phyloP scores from a whole-genome alignment of 2,888 invertebrate genomes.

The Linnaemya vulpina region DNA sequence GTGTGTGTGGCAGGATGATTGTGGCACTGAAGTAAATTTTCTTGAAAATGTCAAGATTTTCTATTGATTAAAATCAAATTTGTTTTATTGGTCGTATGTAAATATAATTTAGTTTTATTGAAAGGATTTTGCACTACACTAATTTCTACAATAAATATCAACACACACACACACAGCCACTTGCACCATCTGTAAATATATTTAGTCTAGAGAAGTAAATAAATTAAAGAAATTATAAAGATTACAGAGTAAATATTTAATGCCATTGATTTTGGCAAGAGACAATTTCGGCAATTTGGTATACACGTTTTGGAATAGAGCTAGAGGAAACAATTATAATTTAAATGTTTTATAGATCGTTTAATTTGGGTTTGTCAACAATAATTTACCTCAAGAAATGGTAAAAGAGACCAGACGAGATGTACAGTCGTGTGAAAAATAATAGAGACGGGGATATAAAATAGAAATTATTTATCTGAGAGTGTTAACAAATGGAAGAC shows the following conservation, averaged over 20 bases:
- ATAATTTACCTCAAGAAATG: background rate
- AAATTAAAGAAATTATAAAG: constrained; percentile 59
- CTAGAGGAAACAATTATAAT: constrained; percentile 3
- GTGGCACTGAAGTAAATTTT: constrained; percentile 56
- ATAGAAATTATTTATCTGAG: background rate
- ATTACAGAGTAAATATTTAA: constrained; percentile 64
- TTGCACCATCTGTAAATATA: constrained; percentile 23
- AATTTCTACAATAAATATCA: constrained; percentile 48
- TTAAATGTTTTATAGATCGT: constrained; percentile 37
- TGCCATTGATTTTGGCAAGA: constrained; percentile 43
- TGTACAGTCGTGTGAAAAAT: background rate
- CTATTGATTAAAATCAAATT: constrained; percentile 80
- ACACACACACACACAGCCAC: constrained; percentile 32
- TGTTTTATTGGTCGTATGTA: constrained; percentile 80
- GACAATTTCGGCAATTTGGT: constrained; percentile 23
- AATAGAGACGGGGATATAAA: background rate
- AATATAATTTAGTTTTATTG: constrained; percentile 75
- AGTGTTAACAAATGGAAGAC: background rate
- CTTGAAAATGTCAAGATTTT: constrained; percentile 59
- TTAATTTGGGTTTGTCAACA: background rate
- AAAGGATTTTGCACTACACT: constrained; percentile 62
- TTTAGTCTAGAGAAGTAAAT: constrained; percentile 23
- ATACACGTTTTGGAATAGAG: background rate
- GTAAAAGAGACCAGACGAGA: background rate
- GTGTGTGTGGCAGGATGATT: too few species aligned